Evolutionary conservation across 2,113 vertebrate species (phyloP).

Genomic region (Serinus canaria): DNA sequence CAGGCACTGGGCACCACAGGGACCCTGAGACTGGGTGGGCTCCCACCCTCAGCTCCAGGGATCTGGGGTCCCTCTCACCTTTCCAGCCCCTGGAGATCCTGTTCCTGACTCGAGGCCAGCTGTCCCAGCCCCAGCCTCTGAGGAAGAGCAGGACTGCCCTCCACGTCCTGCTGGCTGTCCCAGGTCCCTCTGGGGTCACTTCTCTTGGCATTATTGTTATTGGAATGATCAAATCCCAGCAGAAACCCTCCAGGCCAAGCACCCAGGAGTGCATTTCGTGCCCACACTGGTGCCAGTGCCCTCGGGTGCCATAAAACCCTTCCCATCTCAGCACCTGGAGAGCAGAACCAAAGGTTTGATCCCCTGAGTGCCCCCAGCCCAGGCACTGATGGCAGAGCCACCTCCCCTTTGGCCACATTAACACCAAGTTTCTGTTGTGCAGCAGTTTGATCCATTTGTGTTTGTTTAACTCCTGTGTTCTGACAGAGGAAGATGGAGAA

Average conservation of each 20-base stretch:
- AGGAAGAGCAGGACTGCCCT: background rate
- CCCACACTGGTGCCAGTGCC: background rate
- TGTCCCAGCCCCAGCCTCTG: rapidly evolving
- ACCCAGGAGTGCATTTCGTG: background rate
- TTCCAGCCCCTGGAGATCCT: background rate
- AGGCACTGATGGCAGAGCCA: constrained; percentile 38
- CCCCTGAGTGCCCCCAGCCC: background rate
- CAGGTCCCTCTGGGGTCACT: background rate
- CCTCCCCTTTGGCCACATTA: constrained; percentile 23
- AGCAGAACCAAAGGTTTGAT: background rate
- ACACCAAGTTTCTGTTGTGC: constrained; percentile 48
- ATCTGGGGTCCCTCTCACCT: background rate
- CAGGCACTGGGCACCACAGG: background rate
- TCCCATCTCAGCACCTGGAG: background rate
- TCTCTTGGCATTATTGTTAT: background rate
- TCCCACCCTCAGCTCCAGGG: rapidly evolving
- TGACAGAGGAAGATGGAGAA: constrained; percentile 70
- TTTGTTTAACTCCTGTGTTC: constrained; percentile 71
- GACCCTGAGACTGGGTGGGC: background rate
- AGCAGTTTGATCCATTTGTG: constrained; percentile 76
- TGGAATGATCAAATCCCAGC: background rate
- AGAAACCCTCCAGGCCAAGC: background rate
- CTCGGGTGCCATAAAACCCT: background rate
- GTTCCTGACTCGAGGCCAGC: background rate
- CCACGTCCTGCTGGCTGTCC: background rate